Evolutionary conservation across 2,797 vertebrate species (phyloP).

Genomic region (Vespertilio murinus): DNA sequence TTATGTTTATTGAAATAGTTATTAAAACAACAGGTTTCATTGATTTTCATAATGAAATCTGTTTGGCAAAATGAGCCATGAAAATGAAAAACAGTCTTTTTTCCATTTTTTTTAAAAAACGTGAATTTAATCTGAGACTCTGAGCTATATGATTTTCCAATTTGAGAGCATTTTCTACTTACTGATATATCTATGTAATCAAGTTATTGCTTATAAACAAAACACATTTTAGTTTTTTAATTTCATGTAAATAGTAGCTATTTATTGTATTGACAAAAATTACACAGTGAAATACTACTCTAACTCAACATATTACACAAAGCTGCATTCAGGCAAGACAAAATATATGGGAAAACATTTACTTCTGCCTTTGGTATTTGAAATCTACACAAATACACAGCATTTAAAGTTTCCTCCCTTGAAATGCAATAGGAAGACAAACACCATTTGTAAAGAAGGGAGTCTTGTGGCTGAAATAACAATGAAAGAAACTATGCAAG

Average conservation of each 20-base stretch:
- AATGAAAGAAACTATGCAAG: slow-evolving; percentile 1
- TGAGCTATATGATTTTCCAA: not conserved
- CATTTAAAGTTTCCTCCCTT: slow-evolving; percentile 73
- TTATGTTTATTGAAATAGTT: not conserved
- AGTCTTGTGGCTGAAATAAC: slow-evolving; percentile 23
- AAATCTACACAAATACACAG: slow-evolving; percentile 79
- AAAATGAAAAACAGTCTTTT: not conserved
- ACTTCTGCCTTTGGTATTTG: slow-evolving; percentile 85
- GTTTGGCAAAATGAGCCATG: not conserved
- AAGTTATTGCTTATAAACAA: not conserved
- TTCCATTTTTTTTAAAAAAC: not conserved
- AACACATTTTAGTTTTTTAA: not conserved
- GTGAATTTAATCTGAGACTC: not conserved
- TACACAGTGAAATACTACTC: slow-evolving; percentile 82
- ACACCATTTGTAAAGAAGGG: slow-evolving; percentile 35
- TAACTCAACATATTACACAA: slow-evolving; percentile 74
- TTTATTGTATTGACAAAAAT: slow-evolving; percentile 88
- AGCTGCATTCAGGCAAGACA: slow-evolving; percentile 76
- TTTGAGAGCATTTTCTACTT: not conserved
- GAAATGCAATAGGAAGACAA: slow-evolving; percentile 64
- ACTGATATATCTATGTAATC: not conserved
- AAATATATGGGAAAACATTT: slow-evolving; percentile 73
- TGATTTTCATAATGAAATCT: not conserved
- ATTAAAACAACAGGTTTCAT: not conserved
- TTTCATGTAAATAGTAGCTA: slow-evolving; percentile 79